Base-by-base conservation (phyloP, 1,140 invertebrate genomes). In the Asobara japonica region DNA sequence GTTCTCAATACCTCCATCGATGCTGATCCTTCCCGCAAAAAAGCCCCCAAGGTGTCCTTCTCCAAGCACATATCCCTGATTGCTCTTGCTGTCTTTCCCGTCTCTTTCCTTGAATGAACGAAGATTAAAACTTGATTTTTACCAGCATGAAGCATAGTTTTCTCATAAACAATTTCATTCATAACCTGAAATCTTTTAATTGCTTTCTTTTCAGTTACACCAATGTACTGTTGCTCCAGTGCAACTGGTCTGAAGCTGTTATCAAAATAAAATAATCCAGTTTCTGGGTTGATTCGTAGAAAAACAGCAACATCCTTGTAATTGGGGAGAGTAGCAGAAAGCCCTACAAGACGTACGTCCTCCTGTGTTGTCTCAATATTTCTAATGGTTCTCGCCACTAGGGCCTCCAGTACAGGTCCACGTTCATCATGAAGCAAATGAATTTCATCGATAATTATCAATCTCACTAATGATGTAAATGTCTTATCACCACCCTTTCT, bases 151-250 rank as follows among this genome's bases (percentile, higher is more conserved):
- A 99, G 97, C 94, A 99, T 97, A 0, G 98, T 96, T 89, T 99
- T 99, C 80, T 99, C 98, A 85, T 99, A 99, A 0, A 99, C 96
- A 78, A 99, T 98, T 81, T 99, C 98, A 87, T 99, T 99, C 96
- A 99, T 99, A 0, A 98, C 94, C 87, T 99, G 97, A 84, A 98
- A 99, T 38, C 98, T 87, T 83, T 99, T 99, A 3, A 99, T 86
- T 1, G 98, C 98, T 84, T 99, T 99, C 85, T 99, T 99, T 85
- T 99, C 98, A 0, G 97, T 99, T 7, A 99, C 95, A 67, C 98
- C 98, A 84, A 99, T 99, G 81, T 99, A 99, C 83, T 99, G 97
- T 82, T 99, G 98, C 82, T 99, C 97, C 1, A 99, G 87, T 0
- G 98, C 95, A 0, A 99, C 98, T 0, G 98, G 98, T 22, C 98